A percentile compares a stretch with the other conserved stretches of the same genome.
These are phyloP conservation scores for Motacilla alba DNA, from an alignment of 2,113 vertebrate genomes.

Conservation along the genomic window DNA sequence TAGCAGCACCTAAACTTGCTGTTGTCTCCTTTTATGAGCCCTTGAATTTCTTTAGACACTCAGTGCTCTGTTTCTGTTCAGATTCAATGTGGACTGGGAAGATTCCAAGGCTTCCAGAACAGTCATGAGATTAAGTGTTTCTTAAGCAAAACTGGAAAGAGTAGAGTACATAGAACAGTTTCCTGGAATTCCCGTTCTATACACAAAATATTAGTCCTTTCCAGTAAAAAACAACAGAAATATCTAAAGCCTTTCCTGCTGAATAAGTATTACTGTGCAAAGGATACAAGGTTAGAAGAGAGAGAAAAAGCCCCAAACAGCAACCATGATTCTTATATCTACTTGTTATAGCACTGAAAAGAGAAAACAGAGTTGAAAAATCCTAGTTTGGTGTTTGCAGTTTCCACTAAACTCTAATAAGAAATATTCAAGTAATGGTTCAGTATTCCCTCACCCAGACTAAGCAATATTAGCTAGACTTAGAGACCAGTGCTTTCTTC, in stretches of 20 bases:
- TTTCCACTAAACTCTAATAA: neutral
- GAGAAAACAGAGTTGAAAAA: neutral
- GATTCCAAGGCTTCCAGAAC: neutral
- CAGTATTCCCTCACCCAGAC: neutral
- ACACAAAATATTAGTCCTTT: neutral
- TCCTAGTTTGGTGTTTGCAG: accelerated
- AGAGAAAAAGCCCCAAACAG: neutral
- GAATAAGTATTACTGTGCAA: neutral
- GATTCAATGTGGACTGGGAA: neutral
- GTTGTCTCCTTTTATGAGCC: neutral
- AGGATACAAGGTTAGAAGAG: neutral
- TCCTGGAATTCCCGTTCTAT: neutral
- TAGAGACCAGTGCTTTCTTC: neutral
- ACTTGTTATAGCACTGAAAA: neutral
- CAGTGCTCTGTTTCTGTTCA: neutral
- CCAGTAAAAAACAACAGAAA: neutral
- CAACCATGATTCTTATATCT: neutral
- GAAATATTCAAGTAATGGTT: neutral
- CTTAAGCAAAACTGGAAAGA: neutral
- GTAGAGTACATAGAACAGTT: neutral
- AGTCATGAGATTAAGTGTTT: neutral
- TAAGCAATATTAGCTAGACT: neutral
- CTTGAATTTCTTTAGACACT: neutral
- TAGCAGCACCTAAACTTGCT: neutral
- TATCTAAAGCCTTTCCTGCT: neutral